Base-by-base conservation (phyloP, 2,888 invertebrate species). In the Campopleginae sp. region DNA sequence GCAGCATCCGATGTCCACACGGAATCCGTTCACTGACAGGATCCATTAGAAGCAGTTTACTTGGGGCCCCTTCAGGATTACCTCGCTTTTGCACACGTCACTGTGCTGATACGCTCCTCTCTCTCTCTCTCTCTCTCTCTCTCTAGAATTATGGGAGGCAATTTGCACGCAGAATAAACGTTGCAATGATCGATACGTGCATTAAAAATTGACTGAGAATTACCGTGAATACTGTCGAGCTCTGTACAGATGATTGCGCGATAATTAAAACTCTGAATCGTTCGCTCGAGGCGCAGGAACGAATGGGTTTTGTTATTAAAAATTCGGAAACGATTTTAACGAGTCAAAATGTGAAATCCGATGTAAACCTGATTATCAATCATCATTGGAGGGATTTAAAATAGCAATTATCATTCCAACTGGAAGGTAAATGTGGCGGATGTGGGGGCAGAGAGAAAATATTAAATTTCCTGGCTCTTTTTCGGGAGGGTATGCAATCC, bases 31-130 rank as follows among this genome's bases (percentile, higher is more conserved):
- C 87, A 86, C 84, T 89, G 91, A 91, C 91, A 90, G 90, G 89
- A 89, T 91, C 91, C 91, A 91, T 91, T 91, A 91, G 90, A 90
- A 89, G 89, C 88, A 89, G 91, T 91, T 91, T 91, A 91, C 91
- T 91, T 89, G 90, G 89, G 89, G 88, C 33, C 83, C 89, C 88
- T 89, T 85, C 82, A 87, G 89, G 91, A 91, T 91, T 91, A 90
- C 88, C 86, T 85, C 80, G 82, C 66, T 77, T 79, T 66, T 85
- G 84, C 79, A 77, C 85, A 68, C 83, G 77, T 80, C 82, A 86
- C 68, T 58, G 44, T 42, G 48, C 78, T 77, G 48, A 72, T 72
- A 76, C 83, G 51, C 54, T 68, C 71, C 65, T 65, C 72, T 42
- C 74, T 72, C 63, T 61, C 33, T 17, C 44, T 7, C 44, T 61